These are phyloP conservation scores for Hydractinia symbiolongicarpus DNA, from an alignment of 30 jellyfish, hydroid and myxozoan genomes.

Conservation along the genomic window DNA sequence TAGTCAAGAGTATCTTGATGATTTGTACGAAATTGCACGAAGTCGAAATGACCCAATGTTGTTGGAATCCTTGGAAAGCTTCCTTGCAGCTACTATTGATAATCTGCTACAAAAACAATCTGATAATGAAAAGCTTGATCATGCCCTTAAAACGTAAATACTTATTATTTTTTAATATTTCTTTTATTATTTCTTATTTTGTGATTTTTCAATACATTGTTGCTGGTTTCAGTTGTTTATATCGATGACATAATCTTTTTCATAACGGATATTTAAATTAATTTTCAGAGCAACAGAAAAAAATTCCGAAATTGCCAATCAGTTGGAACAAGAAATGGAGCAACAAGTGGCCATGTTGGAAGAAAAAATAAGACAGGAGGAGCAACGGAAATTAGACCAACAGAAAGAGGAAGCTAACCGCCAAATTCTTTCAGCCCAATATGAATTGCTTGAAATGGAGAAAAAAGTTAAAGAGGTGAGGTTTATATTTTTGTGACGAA, in stretches of 20 bases:
- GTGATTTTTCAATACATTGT: neutral
- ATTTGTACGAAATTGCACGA: conserved; percentile 61
- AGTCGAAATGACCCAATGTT: conserved; percentile 68
- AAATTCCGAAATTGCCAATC: conserved; percentile 65
- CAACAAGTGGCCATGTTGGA: conserved; percentile 73
- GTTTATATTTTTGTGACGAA: neutral
- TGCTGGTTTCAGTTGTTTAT: neutral
- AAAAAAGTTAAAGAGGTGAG: conserved; percentile 19
- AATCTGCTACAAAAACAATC: conserved; percentile 57
- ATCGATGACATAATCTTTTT: neutral
- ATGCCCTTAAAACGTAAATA: conserved; percentile 72
- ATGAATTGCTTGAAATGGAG: conserved; percentile 30
- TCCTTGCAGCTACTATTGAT: conserved; percentile 76
- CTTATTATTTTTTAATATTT: neutral
- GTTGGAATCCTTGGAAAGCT: conserved; percentile 70
- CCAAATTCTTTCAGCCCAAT: conserved; percentile 16
- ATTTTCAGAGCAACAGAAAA: conserved; percentile 63
- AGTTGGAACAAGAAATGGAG: conserved; percentile 88
- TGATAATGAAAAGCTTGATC: conserved; percentile 82
- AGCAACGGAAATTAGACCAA: conserved; percentile 23
- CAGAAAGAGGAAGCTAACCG: conserved; percentile 38
- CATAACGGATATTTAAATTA: neutral
- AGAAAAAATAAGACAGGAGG: conserved; percentile 79
- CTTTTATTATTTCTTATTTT: neutral
- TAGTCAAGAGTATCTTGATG: conserved; percentile 87